phyloP scores from a whole-genome alignment of 2,797 vertebrate species.

The Leuciscus waleckii region DNA sequence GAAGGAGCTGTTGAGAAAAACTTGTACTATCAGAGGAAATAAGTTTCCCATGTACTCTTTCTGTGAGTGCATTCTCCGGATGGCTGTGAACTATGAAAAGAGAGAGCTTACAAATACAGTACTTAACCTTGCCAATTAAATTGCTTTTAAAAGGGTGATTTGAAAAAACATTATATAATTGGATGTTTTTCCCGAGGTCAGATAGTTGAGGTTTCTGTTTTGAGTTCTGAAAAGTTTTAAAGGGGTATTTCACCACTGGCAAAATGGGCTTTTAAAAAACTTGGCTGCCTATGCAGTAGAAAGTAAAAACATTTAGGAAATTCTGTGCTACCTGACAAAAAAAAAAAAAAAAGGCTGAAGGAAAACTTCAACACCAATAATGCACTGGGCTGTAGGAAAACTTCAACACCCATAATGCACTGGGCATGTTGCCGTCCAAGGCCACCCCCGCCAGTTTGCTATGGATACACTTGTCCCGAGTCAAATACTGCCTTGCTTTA shows the following conservation, averaged over 20 bases:
- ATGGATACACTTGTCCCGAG: neutral
- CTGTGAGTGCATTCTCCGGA: slow-evolving; percentile 2
- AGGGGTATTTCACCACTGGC: neutral
- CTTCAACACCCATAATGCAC: neutral
- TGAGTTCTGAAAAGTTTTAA: neutral
- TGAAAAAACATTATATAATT: neutral
- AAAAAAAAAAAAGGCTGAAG: neutral
- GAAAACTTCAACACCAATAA: neutral
- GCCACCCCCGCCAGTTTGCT: neutral
- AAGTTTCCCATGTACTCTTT: slow-evolving; percentile 47
- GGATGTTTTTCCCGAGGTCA: neutral
- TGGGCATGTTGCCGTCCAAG: neutral
- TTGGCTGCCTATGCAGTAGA: neutral
- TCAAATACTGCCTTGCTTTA: neutral
- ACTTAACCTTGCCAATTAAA: neutral
- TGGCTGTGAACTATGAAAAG: neutral
- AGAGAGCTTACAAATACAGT: slow-evolving; percentile 9
- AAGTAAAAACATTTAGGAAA: neutral
- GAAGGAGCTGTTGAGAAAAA: slow-evolving; percentile 45
- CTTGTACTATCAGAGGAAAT: slow-evolving; percentile 39
- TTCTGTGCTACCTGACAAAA: neutral
- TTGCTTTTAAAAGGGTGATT: neutral
- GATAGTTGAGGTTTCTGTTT: neutral
- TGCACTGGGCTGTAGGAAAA: neutral
- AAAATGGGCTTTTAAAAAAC: neutral